phyloP scores from a whole-genome alignment of 2,888 invertebrate species.

The Phengaris alcon region DNA sequence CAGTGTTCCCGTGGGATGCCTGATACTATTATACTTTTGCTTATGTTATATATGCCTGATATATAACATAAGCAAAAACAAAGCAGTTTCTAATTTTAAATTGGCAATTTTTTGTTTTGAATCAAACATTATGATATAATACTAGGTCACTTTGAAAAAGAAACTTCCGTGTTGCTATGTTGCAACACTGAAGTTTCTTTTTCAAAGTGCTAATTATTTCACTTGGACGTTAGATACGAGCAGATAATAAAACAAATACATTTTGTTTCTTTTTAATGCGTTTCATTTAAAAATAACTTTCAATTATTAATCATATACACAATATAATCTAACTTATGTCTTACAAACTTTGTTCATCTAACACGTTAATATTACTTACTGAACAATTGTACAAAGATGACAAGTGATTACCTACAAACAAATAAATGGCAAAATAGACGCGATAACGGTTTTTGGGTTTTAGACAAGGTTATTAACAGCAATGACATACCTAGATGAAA shows the following conservation, averaged over 20 bases:
- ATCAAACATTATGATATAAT: too few relatives aligned
- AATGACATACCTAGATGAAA: background rate
- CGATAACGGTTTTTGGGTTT: too few relatives aligned
- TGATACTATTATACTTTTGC: too few relatives aligned
- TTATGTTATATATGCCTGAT: too few relatives aligned
- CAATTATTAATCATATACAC: slow-evolving; percentile 42
- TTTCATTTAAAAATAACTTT: slow-evolving; percentile 65
- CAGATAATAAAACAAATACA: slow-evolving; percentile 30
- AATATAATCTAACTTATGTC: slow-evolving; percentile 50
- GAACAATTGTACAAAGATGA: slow-evolving; percentile 17
- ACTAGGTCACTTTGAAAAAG: background rate
- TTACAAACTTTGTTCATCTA: slow-evolving; percentile 61
- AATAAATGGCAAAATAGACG: background rate
- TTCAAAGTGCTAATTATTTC: background rate
- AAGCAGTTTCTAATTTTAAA: too few relatives aligned
- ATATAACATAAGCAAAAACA: too few relatives aligned
- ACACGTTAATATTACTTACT: slow-evolving; percentile 47
- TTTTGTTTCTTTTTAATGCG: slow-evolving; percentile 53
- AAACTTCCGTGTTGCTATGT: background rate
- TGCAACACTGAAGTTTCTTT: too few relatives aligned
- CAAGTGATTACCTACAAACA: background rate
- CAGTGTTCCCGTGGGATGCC: too few relatives aligned
- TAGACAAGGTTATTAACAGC: background rate
- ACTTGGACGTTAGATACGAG: background rate
- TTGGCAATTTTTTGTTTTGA: too few relatives aligned